A percentile compares a stretch with the other conserved stretches of the same genome.
phyloP scores from a whole-genome alignment of 2,888 invertebrate species.

The Agrilus cyanescens region DNA sequence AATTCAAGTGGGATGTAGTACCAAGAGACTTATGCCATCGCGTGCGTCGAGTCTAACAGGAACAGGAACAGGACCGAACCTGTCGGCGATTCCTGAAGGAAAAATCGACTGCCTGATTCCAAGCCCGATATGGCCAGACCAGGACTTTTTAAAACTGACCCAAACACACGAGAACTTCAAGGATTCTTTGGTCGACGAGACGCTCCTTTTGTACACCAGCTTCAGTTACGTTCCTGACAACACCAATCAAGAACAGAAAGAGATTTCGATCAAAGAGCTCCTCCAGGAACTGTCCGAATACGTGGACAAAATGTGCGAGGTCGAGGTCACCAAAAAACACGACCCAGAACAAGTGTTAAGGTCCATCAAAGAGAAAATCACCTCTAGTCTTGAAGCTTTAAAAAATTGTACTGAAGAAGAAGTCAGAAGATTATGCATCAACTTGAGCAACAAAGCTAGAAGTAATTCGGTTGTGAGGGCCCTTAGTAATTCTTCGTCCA shows the following conservation, averaged over 20 bases:
- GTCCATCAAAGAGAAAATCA: conserved; percentile 30
- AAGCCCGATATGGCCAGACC: conserved; percentile 34
- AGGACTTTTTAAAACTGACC: conserved; percentile 3
- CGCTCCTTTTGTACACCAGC: conserved; percentile 32
- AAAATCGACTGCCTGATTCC: conserved; percentile 33
- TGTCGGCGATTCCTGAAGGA: conserved; percentile 39
- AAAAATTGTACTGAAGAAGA: conserved; percentile 33
- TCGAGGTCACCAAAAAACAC: conserved; percentile 27
- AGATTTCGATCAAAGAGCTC: conserved; percentile 30
- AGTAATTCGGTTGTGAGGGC: conserved; percentile 32
- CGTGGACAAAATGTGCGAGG: conserved; percentile 27
- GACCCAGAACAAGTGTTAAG: conserved; percentile 33
- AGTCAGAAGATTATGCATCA: conserved; percentile 32
- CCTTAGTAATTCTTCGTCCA: conserved; percentile 30
- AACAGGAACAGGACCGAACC: conserved; percentile 22
- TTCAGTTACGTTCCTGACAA: conserved; percentile 24
- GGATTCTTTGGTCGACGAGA: conserved; percentile 34
- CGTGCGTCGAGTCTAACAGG: conserved; percentile 21
- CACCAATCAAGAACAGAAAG: conserved; percentile 14
- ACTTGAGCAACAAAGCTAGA: conserved; percentile 31
- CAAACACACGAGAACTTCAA: conserved; percentile 19
- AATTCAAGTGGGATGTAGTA: conserved; percentile 25
- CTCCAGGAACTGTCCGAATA: conserved; percentile 32
- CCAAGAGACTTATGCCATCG: conserved; percentile 24
- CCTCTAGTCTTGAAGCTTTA: conserved; percentile 27